These are phyloP conservation scores for Pristiophorus japonicus DNA, from an alignment of 2,113 vertebrate genomes.

Conservation along the genomic window DNA sequence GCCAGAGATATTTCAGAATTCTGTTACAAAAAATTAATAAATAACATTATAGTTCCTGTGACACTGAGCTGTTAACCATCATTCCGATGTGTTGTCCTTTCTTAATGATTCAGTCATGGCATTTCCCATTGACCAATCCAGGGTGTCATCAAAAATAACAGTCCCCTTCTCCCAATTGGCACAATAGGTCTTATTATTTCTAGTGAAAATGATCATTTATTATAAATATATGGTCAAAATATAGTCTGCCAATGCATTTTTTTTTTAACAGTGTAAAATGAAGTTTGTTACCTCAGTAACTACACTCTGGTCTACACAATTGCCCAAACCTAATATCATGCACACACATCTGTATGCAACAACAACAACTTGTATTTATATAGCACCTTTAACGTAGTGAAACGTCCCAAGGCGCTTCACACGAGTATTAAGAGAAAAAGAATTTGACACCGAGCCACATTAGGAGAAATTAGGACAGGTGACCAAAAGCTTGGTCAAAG, in stretches of 20 bases:
- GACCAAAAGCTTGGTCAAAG: too few species aligned
- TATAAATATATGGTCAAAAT: not conserved
- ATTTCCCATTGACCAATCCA: too few species aligned
- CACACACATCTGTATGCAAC: not conserved
- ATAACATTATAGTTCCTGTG: not conserved
- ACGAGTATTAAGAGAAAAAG: too few species aligned
- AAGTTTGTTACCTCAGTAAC: not conserved
- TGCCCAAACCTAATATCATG: not conserved
- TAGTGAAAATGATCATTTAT: not conserved
- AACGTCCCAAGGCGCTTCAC: too few species aligned
- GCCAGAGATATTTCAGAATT: not conserved
- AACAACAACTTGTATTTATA: too few species aligned
- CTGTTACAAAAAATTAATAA: not conserved
- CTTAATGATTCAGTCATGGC: not conserved
- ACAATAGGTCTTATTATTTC: not conserved
- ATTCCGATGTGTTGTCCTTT: not conserved
- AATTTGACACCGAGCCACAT: too few species aligned
- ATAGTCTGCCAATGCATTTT: not conserved
- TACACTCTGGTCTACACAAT: not conserved
- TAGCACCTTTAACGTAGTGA: too few species aligned
- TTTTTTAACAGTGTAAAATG: not conserved
- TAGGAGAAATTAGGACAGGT: too few species aligned
- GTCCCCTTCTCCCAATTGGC: not conserved
- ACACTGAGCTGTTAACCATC: not conserved
- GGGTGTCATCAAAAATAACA: not conserved